Base-by-base conservation (phyloP, 2,888 invertebrate genomes). In the Cantharis lateralis region DNA sequence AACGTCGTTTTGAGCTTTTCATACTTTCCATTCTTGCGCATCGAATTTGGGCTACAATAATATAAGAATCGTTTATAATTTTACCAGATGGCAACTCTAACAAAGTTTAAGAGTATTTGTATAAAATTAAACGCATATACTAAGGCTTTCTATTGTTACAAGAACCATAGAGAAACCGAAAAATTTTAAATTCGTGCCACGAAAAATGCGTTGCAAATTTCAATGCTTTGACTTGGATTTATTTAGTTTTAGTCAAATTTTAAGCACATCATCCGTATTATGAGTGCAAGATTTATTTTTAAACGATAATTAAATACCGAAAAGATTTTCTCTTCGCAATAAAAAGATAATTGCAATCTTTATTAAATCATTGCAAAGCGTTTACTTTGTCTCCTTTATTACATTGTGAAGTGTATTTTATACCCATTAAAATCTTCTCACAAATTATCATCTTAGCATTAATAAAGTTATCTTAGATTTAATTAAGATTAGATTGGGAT, bases 111-210 rank as follows among this genome's bases (percentile, higher is more conserved):
- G 75, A 74, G 78, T 75, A 75, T 78, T 78, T 78, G 78, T 78
- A 69, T 72, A 75, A 72, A 70, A 32, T 70, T 72, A 72, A 72
- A 24, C 70, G 70, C 68, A 62, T 71, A 63, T 68, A 68, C 32
- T 72, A 76, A 72, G 72, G 63, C 69, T 69, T 61, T 24, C 66
- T 63, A 66, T 77, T 74, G 74, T 71, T 71, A n/a, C 9, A 71
- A 68, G 13, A n/a, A 74, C 20, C 75, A 74, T 72, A 66, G 78
- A 78, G 72, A 76, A 73, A 18, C 68, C 76, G 78, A 77, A 78
- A 78, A 80, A 80, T 76, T 78, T 71, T 18, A 26, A 68, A 78
- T 79, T 79, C 79, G 79, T 73, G 68, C 76, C 79, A 68, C 20
- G 72, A 76, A 79, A 79, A 70, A 28, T 76, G 74, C 77, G 74